Evolutionary conservation across 1,140 invertebrate species (phyloP), one percentile per base, ranked within the genome.

Genomic region (Lordiphosa clarofinis): DNA sequence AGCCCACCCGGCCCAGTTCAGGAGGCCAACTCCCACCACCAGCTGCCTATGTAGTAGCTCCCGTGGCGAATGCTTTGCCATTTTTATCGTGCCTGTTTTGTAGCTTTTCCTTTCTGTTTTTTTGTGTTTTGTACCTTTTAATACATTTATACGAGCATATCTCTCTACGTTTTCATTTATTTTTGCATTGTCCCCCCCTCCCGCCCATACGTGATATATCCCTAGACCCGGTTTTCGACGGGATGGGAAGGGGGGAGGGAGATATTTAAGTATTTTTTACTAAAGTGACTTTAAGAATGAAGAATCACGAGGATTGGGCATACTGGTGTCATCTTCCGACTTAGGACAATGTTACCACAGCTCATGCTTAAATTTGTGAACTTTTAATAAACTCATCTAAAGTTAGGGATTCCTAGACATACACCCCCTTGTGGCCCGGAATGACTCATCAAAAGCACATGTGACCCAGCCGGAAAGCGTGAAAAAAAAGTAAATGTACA

Each of bases 371-470:
- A 21, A 21, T 40, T 40, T 48, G 46, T 35, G 31, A 13, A 12
- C 11, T 36, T 33, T 13, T 43, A 35, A 65, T 59, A 43, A 42
- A 35, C 42, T 48, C 36, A 12, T n/a, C 33, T 40, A 24, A 13
- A 11, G 35, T 21, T 39, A 15, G 35, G 31, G 38, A 36, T 9
- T 36, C 21, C 21, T 4, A 21, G 21, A 21, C 21, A 21, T 2
- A 1, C 15, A 3, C 15, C 15, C 1, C 28, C 43, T 1, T 8
- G 11, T 56, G 19, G 39, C 49, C 31, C 44, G 24, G 44, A 42
- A 49, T 73, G 73, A 70, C 73, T 84, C 78, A 84, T 84, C 78
- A 78, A 73, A 66, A 53, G 48, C 78, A 84, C 78, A 84, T 84
- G 78, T 84, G 78, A 61, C 74, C 72, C 57, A 73, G 49, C 35